Base-by-base conservation (phyloP, 1,140 invertebrate genomes). In the Melipona quadrifasciata region DNA sequence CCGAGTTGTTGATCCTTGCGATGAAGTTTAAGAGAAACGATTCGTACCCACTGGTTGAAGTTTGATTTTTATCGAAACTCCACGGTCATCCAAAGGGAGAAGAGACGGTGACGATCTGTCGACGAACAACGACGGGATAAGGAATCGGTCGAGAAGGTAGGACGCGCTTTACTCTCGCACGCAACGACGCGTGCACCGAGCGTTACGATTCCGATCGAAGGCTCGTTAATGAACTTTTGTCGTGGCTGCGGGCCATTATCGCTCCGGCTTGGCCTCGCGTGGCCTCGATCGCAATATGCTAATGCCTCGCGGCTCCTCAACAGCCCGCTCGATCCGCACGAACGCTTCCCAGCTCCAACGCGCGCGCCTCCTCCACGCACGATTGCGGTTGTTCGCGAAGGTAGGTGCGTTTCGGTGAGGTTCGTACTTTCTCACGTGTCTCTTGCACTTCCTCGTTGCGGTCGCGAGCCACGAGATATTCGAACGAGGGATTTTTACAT, bases 381-480 rank as follows among this genome's bases (percentile, higher is more conserved):
- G 73, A 31, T 74, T 78, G 61, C 58, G 57, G 21, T 78, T 74
- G 73, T 84, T 83, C 27, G 55, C n/a, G 17, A 77, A 34, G 55
- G 39, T 47, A 47, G 80, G n/a, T 65, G 47, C 71, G 65, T 86
- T 88, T 83, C 76, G 76, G 55, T 77, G 73, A 58, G 68, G 53
- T 85, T 57, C 39, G 39, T n/a, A 51, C 71, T 82, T 85, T 86
- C 75, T 87, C 75, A 73, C 73, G 21, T 83, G 68, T 89, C 86
- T 86, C 67, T 57, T 27, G 78, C 51, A 68, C 80, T 83, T 86
- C 88, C 87, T 88, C 84, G 72, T 89, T 88, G 80, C 68, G 86
- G 75, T 87, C 87, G 6, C 79, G 80, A 75, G 78, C 73, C 82
- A 57, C 34, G 53, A 53, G 72, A 82, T 88, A 82, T 84, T 79